These are phyloP conservation scores for Pyxicephalus adspersus DNA, from an alignment of 2,113 vertebrate genomes.

Conservation along the genomic window DNA sequence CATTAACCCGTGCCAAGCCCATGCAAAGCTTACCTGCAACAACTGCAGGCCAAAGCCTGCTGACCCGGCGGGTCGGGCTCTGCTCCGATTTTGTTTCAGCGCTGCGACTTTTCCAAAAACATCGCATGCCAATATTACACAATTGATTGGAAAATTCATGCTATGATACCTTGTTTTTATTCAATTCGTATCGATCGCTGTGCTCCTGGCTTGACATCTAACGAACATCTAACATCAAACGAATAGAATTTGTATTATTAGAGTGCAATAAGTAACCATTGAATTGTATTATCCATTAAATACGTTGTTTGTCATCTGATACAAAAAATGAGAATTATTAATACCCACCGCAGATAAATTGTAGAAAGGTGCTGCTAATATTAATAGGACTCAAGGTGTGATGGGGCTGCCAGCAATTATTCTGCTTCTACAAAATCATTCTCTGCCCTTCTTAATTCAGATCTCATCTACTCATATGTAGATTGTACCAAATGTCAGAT, in stretches of 20 bases:
- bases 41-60: constrained; percentile 5
- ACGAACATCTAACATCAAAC: too few species aligned
- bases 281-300: background rate
- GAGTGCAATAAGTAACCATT: background rate
- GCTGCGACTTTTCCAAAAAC: too few species aligned
- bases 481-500: background rate
- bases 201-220: background rate
- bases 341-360: background rate
- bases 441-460: background rate
- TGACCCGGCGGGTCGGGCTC: constrained; percentile 2
- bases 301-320: background rate
- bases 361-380: background rate
- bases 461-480: constrained; percentile 9
- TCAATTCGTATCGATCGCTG: background rate
- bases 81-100: constrained; percentile 8
- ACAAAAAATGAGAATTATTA: too few species aligned
- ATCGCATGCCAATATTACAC: background rate
- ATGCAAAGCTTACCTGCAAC: background rate
- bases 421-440: background rate
- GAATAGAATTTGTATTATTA: background rate
- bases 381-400: background rate
- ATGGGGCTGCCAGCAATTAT: background rate
- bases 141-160: background rate
- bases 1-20: background rate
- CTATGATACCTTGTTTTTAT: too few species aligned